A percentile compares a stretch with the other conserved stretches of the same genome.
These are phyloP conservation scores for Holotrichia oblita DNA, from an alignment of 1,140 invertebrate genomes.

Conservation along the genomic window DNA sequence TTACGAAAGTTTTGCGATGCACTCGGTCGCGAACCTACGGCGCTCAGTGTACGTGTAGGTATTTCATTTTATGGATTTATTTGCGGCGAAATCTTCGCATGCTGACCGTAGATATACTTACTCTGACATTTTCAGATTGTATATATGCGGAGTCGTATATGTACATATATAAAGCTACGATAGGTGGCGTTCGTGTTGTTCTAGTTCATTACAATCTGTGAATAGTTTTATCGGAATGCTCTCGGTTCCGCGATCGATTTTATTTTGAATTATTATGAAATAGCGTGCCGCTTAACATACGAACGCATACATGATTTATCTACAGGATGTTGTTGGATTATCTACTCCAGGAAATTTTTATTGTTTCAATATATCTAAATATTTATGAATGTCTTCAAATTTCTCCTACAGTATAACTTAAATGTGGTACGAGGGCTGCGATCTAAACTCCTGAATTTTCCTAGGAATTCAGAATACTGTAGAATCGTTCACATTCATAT, in stretches of 20 bases:
- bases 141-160: neutral
- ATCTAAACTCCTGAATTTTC: too few relatives aligned
- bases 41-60: slow-evolving; percentile 26
- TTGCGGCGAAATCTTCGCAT: slow-evolving; percentile 30
- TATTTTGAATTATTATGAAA: slow-evolving; percentile 32
- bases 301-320: slow-evolving; percentile 8
- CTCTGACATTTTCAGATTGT: slow-evolving; percentile 23
- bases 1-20: slow-evolving; percentile 36
- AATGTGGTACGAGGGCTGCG: too few relatives aligned
- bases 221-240: slow-evolving; percentile 34
- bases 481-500: too few relatives aligned
- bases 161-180: neutral
- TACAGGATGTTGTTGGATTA: slow-evolving; percentile 15
- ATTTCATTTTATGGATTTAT: slow-evolving; percentile 34
- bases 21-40: slow-evolving; percentile 22
- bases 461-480: too few relatives aligned
- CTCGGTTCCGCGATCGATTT: slow-evolving; percentile 10
- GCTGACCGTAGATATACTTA: slow-evolving; percentile 4
- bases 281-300: slow-evolving; percentile 19
- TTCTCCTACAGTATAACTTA: neutral
- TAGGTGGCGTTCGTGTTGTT: slow-evolving; percentile 31
- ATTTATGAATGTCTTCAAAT: neutral
- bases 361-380: neutral
- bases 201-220: slow-evolving; percentile 35
- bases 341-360: neutral